These are phyloP conservation scores for Hystrix brachyura DNA, from an alignment of 2,113 vertebrate genomes.

Conservation along the genomic window DNA sequence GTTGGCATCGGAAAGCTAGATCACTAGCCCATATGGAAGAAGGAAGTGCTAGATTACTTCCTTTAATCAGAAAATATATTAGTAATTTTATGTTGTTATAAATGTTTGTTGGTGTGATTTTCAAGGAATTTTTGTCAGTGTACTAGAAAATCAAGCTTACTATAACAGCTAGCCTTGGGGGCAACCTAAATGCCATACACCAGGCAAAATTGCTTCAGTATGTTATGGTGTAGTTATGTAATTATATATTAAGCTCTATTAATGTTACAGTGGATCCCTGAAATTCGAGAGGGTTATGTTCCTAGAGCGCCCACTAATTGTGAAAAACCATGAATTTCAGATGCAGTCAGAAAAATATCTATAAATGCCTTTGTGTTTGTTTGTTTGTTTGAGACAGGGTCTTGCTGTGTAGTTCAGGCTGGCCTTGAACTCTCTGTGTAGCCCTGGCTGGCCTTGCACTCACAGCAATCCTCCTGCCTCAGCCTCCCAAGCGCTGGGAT, in stretches of 20 bases:
- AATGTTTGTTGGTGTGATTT: neutral
- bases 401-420: too few species aligned
- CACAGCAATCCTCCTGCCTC: too few species aligned
- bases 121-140: neutral
- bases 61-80: slow-evolving; percentile 40
- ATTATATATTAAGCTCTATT: neutral
- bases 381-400: too few species aligned
- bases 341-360: too few species aligned
- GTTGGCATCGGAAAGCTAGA: neutral
- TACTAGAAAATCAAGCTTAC: slow-evolving; percentile 13
- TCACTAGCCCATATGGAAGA: neutral
- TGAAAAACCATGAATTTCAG: too few species aligned
- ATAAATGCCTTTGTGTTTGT: too few species aligned
- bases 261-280: neutral
- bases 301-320: too few species aligned
- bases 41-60: neutral
- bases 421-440: too few species aligned
- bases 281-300: too few species aligned
- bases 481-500: too few species aligned
- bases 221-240: neutral
- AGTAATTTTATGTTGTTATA: neutral
- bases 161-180: neutral
- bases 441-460: too few species aligned
- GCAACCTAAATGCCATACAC: neutral
- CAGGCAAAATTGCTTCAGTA: neutral